Conservation (phyloP, 2,113 vertebrate genomes). For the Elanus axillaris region DNA sequence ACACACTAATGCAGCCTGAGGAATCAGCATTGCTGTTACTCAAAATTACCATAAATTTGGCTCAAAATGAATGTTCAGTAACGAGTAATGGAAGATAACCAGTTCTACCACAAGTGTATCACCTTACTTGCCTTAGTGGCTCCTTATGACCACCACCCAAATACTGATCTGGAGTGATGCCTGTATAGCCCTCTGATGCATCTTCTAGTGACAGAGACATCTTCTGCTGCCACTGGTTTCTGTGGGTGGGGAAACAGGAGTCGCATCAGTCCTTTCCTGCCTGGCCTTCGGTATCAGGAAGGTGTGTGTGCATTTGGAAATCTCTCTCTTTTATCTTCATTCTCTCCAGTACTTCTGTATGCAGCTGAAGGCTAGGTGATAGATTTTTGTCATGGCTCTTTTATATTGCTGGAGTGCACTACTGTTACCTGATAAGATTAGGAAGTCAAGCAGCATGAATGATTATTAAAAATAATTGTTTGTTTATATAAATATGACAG, state of each 20-base stretch:
- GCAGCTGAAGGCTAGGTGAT: neutral
- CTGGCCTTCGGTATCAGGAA: neutral
- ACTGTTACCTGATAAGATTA: slow-evolving; percentile 15
- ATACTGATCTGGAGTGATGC: neutral
- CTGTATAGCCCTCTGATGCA: neutral
- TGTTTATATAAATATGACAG: slow-evolving; percentile 47
- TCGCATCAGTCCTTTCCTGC: neutral
- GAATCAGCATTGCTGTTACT: neutral
- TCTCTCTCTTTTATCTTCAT: neutral
- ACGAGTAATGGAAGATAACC: neutral
- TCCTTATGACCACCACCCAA: neutral
- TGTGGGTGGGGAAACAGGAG: neutral
- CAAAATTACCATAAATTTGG: neutral
- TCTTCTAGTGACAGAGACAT: neutral
- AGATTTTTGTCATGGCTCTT: neutral
- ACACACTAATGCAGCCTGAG: neutral
- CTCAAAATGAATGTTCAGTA: neutral
- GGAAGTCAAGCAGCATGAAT: slow-evolving; percentile 16
- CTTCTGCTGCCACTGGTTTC: neutral
- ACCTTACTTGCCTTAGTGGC: neutral
- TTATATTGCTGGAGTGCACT: neutral
- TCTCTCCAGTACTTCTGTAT: neutral
- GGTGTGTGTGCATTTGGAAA: neutral
- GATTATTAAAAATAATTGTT: slow-evolving; percentile 62
- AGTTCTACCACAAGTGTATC: neutral